A percentile compares a stretch with the other conserved stretches of the same genome.
These are phyloP conservation scores for Lepidurus couesii DNA, from an alignment of 1,140 invertebrate species.

Conservation along the genomic window DNA sequence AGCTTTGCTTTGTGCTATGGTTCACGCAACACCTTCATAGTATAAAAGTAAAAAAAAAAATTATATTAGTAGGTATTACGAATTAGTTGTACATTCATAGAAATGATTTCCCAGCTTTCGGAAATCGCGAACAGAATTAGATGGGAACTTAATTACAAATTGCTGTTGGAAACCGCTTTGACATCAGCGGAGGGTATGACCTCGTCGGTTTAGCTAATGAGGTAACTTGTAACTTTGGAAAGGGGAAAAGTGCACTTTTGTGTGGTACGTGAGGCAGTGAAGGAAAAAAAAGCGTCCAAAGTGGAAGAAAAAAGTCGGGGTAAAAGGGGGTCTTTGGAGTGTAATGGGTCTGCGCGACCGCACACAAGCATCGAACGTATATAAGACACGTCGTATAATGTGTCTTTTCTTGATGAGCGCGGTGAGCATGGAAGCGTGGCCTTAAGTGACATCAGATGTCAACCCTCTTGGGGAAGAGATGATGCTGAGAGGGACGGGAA, in stretches of 20 bases:
- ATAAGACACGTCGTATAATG: conserved; percentile 5
- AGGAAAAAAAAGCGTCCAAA: not conserved
- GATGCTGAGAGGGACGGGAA: conserved; percentile 8
- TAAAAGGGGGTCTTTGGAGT: not conserved
- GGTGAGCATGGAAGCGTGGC: not conserved
- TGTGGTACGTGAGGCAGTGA: not conserved
- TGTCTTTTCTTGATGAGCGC: conserved; percentile 19
- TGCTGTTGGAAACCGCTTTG: not conserved
- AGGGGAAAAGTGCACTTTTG: not conserved
- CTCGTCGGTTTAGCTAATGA: conserved; percentile 9
- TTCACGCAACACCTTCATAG: not conserved
- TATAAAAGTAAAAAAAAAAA: not conserved
- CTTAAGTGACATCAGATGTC: conserved; percentile 22
- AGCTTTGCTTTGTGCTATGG: not conserved
- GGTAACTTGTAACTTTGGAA: not conserved
- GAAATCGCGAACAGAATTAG: not conserved
- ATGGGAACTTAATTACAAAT: not conserved
- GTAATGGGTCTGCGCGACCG: conserved; percentile 11
- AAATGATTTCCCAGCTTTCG: not conserved
- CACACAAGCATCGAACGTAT: not conserved
- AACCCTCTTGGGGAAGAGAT: conserved; percentile 11
- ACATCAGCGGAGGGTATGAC: not conserved
- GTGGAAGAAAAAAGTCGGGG: not conserved
- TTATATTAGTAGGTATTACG: not conserved
- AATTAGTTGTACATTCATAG: not conserved